Evolutionary conservation across 2,113 vertebrate genomes (phyloP), one percentile per base, ranked within the genome.

Genomic region (Oryzias celebensis): DNA sequence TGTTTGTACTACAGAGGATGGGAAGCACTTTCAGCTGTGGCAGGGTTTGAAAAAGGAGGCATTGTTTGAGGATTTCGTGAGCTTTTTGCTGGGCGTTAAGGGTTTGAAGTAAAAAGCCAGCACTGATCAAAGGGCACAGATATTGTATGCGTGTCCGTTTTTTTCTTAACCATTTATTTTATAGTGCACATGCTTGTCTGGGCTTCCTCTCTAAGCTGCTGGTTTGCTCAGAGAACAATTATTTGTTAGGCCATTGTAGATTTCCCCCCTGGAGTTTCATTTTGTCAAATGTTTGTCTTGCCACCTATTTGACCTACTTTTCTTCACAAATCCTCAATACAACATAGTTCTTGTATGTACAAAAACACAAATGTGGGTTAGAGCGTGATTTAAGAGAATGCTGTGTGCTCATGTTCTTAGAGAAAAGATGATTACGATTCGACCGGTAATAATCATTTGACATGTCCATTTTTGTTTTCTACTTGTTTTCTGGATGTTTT

Each of bases 11-110:
- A 68, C 48, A 69, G 58, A 71, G 78, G 62, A 63, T 64, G 75
- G 70, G 87, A 87, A 86, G 77, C 77, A 45, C 62, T 83, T 88
- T 86, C 82, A 83, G 87, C 78, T 87, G 78, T 67, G 68, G 73
- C 66, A 57, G 4, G 7, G 46, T 36, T 10, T 36, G 47, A 78
- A 80, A 88, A 88, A 78, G 82, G 74, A 80, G 65, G 65, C 72
- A 81, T 90, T 88, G 88, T 90, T 86, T 80, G 74, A 58, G 54
- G 75, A 86, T 71, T 80, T 80, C 36, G 70, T 41, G 68, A 85
- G 78, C 86, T 82, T 85, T 79, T 84, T 85, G 79, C 82, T 77
- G 81, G 69, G 82, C 74, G 86, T 80, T 75, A 85, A 72, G 46
- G 57, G 56, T 68, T 81, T 73, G 65, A 74, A 64, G 80, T 79